Conservation (phyloP, 2,888 invertebrate genomes). For the Idaea aversata region DNA sequence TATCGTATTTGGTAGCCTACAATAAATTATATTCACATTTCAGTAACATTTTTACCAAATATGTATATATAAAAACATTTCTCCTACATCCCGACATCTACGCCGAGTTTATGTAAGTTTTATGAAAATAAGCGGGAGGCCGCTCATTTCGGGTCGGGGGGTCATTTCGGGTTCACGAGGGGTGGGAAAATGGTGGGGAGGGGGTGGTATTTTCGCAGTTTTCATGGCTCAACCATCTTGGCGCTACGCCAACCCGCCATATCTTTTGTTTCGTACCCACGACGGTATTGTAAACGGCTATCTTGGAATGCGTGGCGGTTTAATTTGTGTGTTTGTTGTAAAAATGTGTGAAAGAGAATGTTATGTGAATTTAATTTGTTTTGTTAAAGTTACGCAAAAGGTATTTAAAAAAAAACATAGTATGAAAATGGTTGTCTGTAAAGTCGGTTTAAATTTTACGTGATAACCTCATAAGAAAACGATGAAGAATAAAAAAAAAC, state of each 20-base stretch:
- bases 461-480: too few species aligned
- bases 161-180: constrained; percentile 10
- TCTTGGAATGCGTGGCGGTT: constrained; percentile 31
- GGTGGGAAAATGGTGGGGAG: constrained; percentile 34
- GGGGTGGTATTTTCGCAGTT: constrained; percentile 66
- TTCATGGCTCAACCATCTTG: constrained; percentile 62
- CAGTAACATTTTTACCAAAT: constrained; percentile 37
- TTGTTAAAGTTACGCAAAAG: neutral
- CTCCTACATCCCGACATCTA: constrained; percentile 24
- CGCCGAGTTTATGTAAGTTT: constrained; percentile 68
- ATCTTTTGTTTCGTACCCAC: constrained; percentile 57
- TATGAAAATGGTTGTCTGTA: too few species aligned
- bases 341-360: neutral
- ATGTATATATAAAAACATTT: constrained; percentile 55
- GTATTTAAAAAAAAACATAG: too few species aligned
- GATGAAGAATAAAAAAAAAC: too few species aligned
- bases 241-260: constrained; percentile 63
- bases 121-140: constrained; percentile 78
- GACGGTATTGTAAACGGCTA: constrained; percentile 19
- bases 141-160: constrained; percentile 71
- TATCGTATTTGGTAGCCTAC: neutral
- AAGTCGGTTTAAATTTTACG: too few species aligned
- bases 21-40: neutral
- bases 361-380: neutral
- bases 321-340: neutral